phyloP scores from a whole-genome alignment of 2,113 vertebrate genomes.

The Garra rufa region DNA sequence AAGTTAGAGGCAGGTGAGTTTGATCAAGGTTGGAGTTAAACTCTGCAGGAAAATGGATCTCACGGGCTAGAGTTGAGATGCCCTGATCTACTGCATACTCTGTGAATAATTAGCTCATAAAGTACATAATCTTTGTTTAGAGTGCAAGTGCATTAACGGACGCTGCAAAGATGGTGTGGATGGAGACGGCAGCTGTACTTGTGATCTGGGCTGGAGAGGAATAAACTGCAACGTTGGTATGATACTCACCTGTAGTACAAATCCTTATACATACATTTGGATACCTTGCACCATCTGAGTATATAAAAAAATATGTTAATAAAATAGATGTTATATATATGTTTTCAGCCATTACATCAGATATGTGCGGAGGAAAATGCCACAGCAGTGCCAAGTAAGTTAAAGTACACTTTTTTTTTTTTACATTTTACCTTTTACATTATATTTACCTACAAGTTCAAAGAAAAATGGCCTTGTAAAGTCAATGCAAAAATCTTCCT shows the following conservation, averaged over 20 bases:
- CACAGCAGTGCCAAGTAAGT: conserved; percentile 94
- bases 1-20: no score
- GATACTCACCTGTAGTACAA: conserved; percentile 34
- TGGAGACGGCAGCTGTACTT: conserved; percentile 87
- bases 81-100: neutral
- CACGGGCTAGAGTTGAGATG: no score
- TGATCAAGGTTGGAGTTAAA: no score
- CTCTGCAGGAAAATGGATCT: no score
- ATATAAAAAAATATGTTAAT: neutral
- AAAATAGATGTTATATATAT: no score
- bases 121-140: conserved; percentile 66
- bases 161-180: conserved; percentile 80
- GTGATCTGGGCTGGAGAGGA: conserved; percentile 87
- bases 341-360: conserved; percentile 81
- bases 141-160: conserved; percentile 81
- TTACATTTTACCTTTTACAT: neutral
- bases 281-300: neutral
- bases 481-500: neutral
- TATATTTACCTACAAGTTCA: neutral
- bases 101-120: neutral
- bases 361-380: conserved; percentile 80
- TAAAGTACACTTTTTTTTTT: neutral
- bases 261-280: neutral
- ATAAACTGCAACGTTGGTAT: conserved; percentile 81
- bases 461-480: neutral